phyloP scores from a whole-genome alignment of 1,140 invertebrate species.

The Eupristina koningsbergeri region DNA sequence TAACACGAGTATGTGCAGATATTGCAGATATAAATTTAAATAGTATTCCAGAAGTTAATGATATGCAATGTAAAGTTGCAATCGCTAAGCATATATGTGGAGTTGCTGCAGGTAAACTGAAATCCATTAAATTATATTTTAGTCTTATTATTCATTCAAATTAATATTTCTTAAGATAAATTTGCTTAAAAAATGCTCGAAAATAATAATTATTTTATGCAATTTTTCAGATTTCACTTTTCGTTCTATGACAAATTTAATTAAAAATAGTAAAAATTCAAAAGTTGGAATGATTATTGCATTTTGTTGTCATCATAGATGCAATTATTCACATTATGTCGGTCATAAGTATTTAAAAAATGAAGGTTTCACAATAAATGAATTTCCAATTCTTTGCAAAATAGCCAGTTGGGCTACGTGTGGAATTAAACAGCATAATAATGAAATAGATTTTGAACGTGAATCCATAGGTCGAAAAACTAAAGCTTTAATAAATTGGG shows the following conservation, averaged over 20 bases:
- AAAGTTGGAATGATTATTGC: conserved; percentile 82
- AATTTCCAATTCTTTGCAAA: conserved; percentile 84
- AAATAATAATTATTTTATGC: not conserved
- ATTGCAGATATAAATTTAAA: conserved; percentile 81
- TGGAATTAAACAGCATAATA: conserved; percentile 73
- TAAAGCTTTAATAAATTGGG: conserved; percentile 84
- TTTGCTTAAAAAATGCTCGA: not conserved
- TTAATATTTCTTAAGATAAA: no score
- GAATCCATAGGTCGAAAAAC: conserved; percentile 81
- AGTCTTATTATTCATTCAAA: no score
- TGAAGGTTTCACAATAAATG: conserved; percentile 75
- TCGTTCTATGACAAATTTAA: conserved; percentile 76
- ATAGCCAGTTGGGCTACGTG: conserved; percentile 90
- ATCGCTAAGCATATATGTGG: conserved; percentile 92
- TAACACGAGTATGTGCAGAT: conserved; percentile 80
- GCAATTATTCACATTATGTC: conserved; percentile 80
- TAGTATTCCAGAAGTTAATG: conserved; percentile 73
- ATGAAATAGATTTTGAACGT: conserved; percentile 65
- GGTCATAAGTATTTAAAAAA: conserved; percentile 77
- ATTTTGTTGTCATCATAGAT: conserved; percentile 91
- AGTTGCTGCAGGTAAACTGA: conserved; percentile 80
- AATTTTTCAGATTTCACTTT: conserved; percentile 79
- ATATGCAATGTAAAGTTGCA: conserved; percentile 76
- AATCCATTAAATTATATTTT: not conserved
- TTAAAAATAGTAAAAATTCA: conserved; percentile 58